phyloP scores from a whole-genome alignment of 2,113 vertebrate species.

The Calcarius ornatus region DNA sequence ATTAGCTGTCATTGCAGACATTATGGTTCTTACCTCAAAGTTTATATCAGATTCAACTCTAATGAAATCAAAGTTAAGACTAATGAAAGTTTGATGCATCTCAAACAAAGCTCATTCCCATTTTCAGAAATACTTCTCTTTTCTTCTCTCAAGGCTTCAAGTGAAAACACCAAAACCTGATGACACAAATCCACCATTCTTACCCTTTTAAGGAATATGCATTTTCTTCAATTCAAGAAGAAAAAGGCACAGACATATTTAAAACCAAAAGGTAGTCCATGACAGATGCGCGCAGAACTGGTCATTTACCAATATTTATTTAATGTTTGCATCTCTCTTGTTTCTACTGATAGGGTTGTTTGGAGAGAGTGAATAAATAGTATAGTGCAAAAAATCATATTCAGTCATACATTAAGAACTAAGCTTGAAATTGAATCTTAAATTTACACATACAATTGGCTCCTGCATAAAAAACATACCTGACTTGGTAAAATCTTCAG shows the following conservation, averaged over 20 bases:
- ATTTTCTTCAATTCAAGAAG: background rate
- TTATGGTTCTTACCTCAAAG: background rate
- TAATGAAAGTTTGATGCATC: background rate
- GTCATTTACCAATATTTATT: background rate
- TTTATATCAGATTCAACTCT: background rate
- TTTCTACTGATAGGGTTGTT: background rate
- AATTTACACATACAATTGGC: background rate
- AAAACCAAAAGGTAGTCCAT: background rate
- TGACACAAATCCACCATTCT: background rate
- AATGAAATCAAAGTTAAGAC: background rate
- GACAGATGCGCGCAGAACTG: background rate
- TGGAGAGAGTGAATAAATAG: background rate
- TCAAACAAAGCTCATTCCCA: background rate
- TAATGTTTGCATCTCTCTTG: background rate
- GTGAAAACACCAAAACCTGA: background rate
- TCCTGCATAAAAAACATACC: background rate
- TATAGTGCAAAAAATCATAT: accelerated
- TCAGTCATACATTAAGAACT: background rate
- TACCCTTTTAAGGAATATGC: background rate
- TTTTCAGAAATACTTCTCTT: background rate
- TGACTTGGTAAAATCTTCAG: background rate
- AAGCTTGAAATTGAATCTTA: background rate
- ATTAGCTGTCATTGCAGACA: background rate
- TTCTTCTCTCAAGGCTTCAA: background rate
- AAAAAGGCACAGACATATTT: background rate